Evolutionary conservation across 2,797 vertebrate genomes (phyloP), one percentile per base, ranked within the genome.

Genomic region (Chelon labrosus): DNA sequence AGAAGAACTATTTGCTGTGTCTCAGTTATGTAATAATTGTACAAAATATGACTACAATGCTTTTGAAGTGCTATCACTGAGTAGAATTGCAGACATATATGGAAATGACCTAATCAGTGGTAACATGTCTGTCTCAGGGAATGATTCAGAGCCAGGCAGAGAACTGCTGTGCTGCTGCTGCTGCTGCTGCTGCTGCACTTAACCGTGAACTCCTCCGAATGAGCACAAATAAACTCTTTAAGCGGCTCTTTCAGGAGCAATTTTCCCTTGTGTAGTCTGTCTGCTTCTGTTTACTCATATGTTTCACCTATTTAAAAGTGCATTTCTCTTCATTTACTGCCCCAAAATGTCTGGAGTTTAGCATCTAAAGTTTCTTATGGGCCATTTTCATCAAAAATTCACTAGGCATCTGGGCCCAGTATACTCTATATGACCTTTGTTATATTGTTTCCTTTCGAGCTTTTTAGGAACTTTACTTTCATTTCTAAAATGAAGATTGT

Each of bases 21-120:
- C 35, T 79, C 44, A n/a, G 56, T 85, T 75, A 76, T 74, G 59
- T 73, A 88, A 81, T 75, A 62, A 65, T 52, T 47, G 44, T 42
- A 68, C 68, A 70, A 39, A 54, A 67, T 68, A 44, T 57, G 68
- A 70, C 35, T 73, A 51, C 38, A 19, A 46, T 64, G 53, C 58
- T 86, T 66, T 58, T 64, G 38, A 84, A 68, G 49, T 12, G 52
- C 58, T 53, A 25, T 51, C 75, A 53, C 55, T 46, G 44, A 44
- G 2, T 56, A 35, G 22, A 66, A 53, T 73, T 67, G 19, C 31
- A 62, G 67, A 65, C 42, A 84, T 58, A 82, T 75, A n/a, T 73
- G 31, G 20, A 70, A 77, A 84, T 73, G 53, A 65, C 20, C 17
- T 54, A 59, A 79, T 83, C 73, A 60, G 57, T 83, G 57, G 49